Base-by-base conservation (phyloP, 1,140 invertebrate species). In the Aphelenchoides besseyi region DNA sequence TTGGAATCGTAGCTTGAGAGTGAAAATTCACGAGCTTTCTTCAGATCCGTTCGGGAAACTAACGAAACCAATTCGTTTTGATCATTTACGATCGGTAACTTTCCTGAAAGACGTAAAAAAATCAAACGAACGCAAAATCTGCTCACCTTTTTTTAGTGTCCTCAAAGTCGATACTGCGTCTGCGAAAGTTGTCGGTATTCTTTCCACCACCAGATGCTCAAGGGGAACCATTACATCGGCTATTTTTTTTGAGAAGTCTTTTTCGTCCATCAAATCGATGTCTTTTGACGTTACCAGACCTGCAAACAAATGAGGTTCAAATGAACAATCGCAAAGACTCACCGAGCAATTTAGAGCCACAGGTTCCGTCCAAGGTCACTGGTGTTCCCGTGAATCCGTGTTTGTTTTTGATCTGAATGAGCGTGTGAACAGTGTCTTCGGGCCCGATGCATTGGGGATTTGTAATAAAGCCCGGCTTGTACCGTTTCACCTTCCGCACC, bases 331-430 rank as follows among this genome's bases (percentile, higher is more conserved):
- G n/a, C n/a, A n/a, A n/a, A n/a, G n/a, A 18, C 16, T 59, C 30
- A 55, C 86, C 96, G 29, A 97, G 87, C 1, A 99, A 87, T 85
- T 92, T 91, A 23, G 92, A 93, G 23, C 95, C 95, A 37, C 98
- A 87, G 86, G 93, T 92, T 3, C 96, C 96, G 82, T 90, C 93
- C 77, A 92, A 91, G 26, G 96, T 98, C 23, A 98, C 91, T 0
- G 96, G 96, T 79, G 97, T 91, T 36, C 96, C 96, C 80, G 92
- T 93, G 84, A 98, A 98, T n/a, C 96, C 96, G 85, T 94, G 91
- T 69, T 90, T 89, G 76, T 90, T 90, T 85, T 98, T 97, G 0
- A 95, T 90, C 61, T 90, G 88, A 53, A 95, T 86, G 0, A 98
- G 92, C 87, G 98, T 94, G 41, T 87, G 88, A 0, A 97, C 89